Conservation (phyloP, 2,888 invertebrate genomes). For the Encarsia formosa region DNA sequence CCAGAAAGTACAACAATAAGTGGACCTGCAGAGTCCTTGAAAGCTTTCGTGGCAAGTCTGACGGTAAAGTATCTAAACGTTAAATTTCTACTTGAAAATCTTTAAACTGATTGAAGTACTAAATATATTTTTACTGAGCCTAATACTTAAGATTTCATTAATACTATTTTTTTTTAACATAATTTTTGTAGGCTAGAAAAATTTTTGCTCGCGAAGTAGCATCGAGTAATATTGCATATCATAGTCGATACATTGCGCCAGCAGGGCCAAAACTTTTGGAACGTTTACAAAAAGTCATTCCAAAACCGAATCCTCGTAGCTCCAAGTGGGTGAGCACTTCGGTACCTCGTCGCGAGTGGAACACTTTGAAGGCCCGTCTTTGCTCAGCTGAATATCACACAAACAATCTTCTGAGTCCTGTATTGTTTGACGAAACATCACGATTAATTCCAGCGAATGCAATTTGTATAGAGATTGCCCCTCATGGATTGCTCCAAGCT, state of each 20-base stretch:
- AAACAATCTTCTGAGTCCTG: conserved; percentile 70
- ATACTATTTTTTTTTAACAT: not conserved
- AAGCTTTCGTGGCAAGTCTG: conserved; percentile 62
- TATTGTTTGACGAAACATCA: conserved; percentile 78
- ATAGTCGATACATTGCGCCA: conserved; percentile 75
- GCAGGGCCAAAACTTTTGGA: conserved; percentile 67
- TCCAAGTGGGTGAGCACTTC: conserved; percentile 82
- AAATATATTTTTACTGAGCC: too few species aligned
- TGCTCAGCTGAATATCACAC: conserved; percentile 86
- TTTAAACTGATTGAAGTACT: too few species aligned
- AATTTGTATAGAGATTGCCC: conserved; percentile 82
- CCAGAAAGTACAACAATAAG: conserved; percentile 83
- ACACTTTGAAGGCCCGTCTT: conserved; percentile 58
- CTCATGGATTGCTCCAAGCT: conserved; percentile 83
- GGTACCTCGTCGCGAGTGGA: conserved; percentile 69
- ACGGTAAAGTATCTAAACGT: too few species aligned
- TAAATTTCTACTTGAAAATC: too few species aligned
- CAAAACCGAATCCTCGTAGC: conserved; percentile 64
- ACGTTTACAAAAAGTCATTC: conserved; percentile 63
- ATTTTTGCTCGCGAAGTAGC: conserved; percentile 80
- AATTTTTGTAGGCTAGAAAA: conserved; percentile 57
- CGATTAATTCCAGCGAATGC: conserved; percentile 76
- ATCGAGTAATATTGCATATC: conserved; percentile 85
- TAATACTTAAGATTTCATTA: too few species aligned
- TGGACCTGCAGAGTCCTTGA: conserved; percentile 70